A percentile compares a stretch with the other conserved stretches of the same genome.
phyloP scores from a whole-genome alignment of 2,888 invertebrate genomes.

The Cerastis leucographa region DNA sequence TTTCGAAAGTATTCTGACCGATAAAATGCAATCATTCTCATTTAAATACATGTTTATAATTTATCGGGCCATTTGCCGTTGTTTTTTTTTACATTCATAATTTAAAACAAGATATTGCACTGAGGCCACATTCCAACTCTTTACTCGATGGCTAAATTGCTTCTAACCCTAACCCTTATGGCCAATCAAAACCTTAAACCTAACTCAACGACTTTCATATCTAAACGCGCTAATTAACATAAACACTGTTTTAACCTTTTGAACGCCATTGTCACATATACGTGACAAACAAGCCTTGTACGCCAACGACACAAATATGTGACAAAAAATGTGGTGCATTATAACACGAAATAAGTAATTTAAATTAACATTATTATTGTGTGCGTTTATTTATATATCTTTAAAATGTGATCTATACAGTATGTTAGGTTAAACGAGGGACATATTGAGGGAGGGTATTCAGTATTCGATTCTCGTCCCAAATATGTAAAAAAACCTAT shows the following conservation, averaged over 20 bases:
- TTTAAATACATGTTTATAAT: conserved; percentile 17
- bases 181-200: conserved; percentile 44
- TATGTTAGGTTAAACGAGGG: too few species aligned
- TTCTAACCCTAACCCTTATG: conserved; percentile 11
- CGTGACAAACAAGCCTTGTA: too few species aligned
- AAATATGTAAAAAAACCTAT: too few species aligned
- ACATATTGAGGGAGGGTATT: too few species aligned
- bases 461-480: too few species aligned
- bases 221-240: background rate
- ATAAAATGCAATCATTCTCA: conserved; percentile 32
- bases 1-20: conserved; percentile 37
- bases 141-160: conserved; percentile 20
- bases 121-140: conserved; percentile 11
- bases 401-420: too few species aligned
- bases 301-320: too few species aligned
- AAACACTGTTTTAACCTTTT: background rate
- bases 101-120: conserved; percentile 45
- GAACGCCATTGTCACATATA: too few species aligned
- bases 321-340: too few species aligned
- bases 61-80: background rate
- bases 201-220: conserved; percentile 23
- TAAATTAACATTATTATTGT: too few species aligned
- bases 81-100: conserved; percentile 1
- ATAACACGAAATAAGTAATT: too few species aligned
- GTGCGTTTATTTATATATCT: too few species aligned